Evolutionary conservation across 2,797 vertebrate species (phyloP).

Genomic region (Danio aesculapii): DNA sequence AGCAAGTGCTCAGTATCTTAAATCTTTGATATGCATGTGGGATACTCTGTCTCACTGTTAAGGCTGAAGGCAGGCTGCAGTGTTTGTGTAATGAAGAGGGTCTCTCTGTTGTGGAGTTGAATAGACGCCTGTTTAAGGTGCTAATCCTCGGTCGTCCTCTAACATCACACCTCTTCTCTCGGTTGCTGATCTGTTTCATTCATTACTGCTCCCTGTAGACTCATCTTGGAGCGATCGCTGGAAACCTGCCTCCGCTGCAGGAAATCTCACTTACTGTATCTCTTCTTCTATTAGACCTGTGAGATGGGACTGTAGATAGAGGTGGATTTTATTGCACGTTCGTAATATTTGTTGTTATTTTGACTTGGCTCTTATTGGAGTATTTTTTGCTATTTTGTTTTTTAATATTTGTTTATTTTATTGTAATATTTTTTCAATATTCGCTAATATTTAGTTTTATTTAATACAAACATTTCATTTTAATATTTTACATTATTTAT

Average conservation of each 20-base stretch:
- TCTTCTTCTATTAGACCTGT: background rate
- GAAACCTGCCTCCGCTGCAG: background rate
- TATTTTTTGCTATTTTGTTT: background rate
- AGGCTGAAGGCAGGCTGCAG: background rate
- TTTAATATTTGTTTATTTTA: background rate
- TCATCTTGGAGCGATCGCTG: background rate
- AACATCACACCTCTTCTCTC: conserved; percentile 34
- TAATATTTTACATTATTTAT: too few relatives aligned
- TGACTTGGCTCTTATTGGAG: background rate
- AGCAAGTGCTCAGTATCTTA: background rate
- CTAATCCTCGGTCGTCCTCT: conserved; percentile 39
- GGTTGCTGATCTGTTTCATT: conserved; percentile 30
- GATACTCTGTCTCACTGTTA: background rate
- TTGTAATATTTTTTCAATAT: too few relatives aligned
- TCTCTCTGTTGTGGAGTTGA: background rate
- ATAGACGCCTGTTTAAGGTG: conserved; percentile 58
- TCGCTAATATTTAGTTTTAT: too few relatives aligned
- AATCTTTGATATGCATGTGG: background rate
- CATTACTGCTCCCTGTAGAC: conserved; percentile 40
- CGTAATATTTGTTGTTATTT: background rate
- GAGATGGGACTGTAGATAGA: background rate
- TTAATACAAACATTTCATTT: too few relatives aligned
- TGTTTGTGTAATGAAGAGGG: background rate
- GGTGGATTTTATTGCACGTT: background rate
- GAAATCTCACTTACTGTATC: background rate